phyloP scores from a whole-genome alignment of 2,888 invertebrate species.

The Dolichopus griseipennis region DNA sequence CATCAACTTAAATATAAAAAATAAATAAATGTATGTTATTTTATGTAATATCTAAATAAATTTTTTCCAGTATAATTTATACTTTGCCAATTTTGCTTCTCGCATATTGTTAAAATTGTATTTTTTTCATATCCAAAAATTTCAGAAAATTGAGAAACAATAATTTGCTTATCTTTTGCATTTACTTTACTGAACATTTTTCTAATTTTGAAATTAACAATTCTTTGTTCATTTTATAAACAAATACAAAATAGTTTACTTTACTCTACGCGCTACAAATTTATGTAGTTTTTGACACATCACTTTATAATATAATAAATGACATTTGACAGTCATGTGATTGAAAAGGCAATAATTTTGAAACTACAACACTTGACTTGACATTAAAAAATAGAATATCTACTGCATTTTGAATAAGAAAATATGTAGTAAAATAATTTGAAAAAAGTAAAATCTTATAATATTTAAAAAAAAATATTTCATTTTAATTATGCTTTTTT shows the following conservation, averaged over 20 bases:
- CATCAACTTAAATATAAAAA: not conserved
- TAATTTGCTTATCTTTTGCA: not conserved
- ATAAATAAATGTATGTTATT: not conserved
- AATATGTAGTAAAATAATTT: too few species aligned
- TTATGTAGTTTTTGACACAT: too few species aligned
- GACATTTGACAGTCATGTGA: too few species aligned
- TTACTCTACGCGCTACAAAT: not conserved
- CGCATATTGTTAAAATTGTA: not conserved
- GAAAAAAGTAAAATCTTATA: too few species aligned
- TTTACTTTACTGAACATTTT: not conserved
- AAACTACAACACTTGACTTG: too few species aligned
- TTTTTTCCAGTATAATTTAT: not conserved
- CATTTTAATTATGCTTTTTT: too few species aligned
- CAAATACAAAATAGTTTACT: not conserved
- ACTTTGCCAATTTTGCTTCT: not conserved
- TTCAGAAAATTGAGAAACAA: not conserved
- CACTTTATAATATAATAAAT: too few species aligned
- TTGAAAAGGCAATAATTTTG: too few species aligned
- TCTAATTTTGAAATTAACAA: not conserved
- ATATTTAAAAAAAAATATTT: too few species aligned
- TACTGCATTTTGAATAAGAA: too few species aligned
- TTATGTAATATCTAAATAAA: not conserved
- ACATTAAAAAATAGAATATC: too few species aligned
- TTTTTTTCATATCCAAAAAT: not conserved
- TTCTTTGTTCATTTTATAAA: not conserved